Conservation (phyloP, 2,888 invertebrate genomes). For the Cataglyphis altisquamis region DNA sequence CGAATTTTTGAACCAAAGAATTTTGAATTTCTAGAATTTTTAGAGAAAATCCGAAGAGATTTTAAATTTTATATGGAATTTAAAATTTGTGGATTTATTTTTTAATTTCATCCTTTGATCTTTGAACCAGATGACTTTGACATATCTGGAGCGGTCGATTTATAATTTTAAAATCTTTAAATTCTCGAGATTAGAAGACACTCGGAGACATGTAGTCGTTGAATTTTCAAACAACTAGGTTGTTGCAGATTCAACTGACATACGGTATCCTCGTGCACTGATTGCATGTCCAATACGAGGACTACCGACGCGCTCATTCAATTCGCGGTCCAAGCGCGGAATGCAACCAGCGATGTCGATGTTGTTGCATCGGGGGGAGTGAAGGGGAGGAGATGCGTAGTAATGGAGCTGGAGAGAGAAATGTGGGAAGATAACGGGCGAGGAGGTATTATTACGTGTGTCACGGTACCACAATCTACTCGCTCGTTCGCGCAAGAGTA, state of each 20-base stretch:
- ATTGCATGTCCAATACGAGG: conserved; percentile 70
- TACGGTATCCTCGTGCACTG: conserved; percentile 62
- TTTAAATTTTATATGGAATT: background rate
- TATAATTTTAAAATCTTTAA: background rate
- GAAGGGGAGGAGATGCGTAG: conserved; percentile 19
- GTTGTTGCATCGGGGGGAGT: conserved; percentile 37
- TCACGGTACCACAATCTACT: conserved; percentile 58
- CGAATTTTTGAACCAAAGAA: background rate
- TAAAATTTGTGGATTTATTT: background rate
- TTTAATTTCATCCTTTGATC: background rate
- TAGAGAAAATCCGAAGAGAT: background rate
- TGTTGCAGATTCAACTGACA: conserved; percentile 28
- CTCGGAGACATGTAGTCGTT: background rate
- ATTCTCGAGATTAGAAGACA: background rate
- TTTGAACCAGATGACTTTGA: background rate
- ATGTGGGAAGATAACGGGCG: conserved; percentile 65
- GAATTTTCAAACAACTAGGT: conserved; percentile 16
- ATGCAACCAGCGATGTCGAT: conserved; percentile 46
- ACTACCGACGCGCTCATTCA: conserved; percentile 70
- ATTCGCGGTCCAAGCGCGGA: conserved; percentile 58
- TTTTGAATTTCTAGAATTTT: background rate
- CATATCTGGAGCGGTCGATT: background rate
- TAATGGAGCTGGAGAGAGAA: conserved; percentile 33
- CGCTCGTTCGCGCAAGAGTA: conserved; percentile 45
- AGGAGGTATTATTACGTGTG: conserved; percentile 69